Evolutionary conservation across 2,797 vertebrate genomes (phyloP).

Genomic region (Aplochiton taeniatus): DNA sequence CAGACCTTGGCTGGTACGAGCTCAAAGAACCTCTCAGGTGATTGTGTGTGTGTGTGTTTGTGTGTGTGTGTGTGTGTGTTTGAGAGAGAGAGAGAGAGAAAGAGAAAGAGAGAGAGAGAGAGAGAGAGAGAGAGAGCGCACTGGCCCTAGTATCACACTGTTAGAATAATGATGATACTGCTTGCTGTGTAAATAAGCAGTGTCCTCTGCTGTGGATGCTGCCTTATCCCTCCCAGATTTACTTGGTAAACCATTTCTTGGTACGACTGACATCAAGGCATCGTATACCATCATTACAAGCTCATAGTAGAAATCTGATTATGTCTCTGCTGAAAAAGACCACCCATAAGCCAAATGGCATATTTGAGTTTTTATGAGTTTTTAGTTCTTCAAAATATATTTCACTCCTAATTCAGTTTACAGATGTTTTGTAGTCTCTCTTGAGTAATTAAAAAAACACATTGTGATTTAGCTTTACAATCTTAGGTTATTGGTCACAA

Average conservation of each 20-base stretch:
- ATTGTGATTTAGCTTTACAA: too few relatives aligned
- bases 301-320: not conserved
- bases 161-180: conserved; percentile 44
- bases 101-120: conserved; percentile 9
- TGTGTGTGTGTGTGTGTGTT: conserved; percentile 4
- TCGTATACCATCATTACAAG: not conserved
- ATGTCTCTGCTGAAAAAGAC: too few relatives aligned
- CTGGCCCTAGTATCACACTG: conserved; percentile 33
- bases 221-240: conserved; percentile 29
- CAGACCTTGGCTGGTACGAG: conserved; percentile 14
- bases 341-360: too few relatives aligned
- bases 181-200: conserved; percentile 25
- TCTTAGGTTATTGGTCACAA: too few relatives aligned
- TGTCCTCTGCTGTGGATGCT: conserved; percentile 35
- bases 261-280: not conserved
- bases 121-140: conserved; percentile 9
- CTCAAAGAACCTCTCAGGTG: conserved; percentile 1
- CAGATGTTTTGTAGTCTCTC: too few relatives aligned
- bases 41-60: conserved; percentile 1
- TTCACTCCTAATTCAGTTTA: too few relatives aligned
- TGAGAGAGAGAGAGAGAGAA: conserved; percentile 6
- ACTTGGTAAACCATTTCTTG: conserved; percentile 21
- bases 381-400: too few relatives aligned
- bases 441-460: too few relatives aligned
- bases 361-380: too few relatives aligned